Base-by-base conservation (phyloP, 2,113 vertebrate genomes). In the Hiodon alosoides region DNA sequence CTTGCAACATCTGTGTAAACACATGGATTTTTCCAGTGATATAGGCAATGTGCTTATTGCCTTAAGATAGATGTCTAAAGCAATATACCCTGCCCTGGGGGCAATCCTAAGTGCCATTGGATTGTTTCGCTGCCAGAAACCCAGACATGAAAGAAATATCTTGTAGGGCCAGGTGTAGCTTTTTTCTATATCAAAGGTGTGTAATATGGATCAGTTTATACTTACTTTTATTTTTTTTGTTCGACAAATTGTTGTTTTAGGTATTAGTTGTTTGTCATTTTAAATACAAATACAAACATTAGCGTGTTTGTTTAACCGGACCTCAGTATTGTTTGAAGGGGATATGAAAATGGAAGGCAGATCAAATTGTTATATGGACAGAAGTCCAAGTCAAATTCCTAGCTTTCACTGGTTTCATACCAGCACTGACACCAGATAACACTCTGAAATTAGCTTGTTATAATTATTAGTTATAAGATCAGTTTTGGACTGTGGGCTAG, bases 1-100 rank as follows among this genome's bases (percentile, higher is more conserved):
- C 90, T 83, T 68, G 67, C 80, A 90, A 89, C 90, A 90, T 89
- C 90, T 90, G 90, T 88, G 90, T 85, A 87, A 89, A 89, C 88
- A 89, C 86, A 87, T 89, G 88, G 86, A 78, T 81, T 79, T 80
- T 86, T 86, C 87, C 86, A 85, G 84, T 78, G 78, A 82, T 85
- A 83, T 87, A 86, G 85, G 82, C 85, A 84, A 83, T 87, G 79
- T 87, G 81, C 81, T 82, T 83, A 77, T 88, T 79, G 85, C 88
- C 88, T 83, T 84, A 79, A 90, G 87, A 89, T 84, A 90, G 83
- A 88, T 87, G 89, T 91, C 87, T 83, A 77, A 84, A 84, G 87
- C 83, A 87, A 86, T 89, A 86, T 84, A 85, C 81, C 79, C 78
- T 81, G 85, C 86, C 89, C 83, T 17, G 46, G 79, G 87, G 85